phyloP scores from a whole-genome alignment of 2,113 vertebrate species.

The Xiphias gladius region DNA sequence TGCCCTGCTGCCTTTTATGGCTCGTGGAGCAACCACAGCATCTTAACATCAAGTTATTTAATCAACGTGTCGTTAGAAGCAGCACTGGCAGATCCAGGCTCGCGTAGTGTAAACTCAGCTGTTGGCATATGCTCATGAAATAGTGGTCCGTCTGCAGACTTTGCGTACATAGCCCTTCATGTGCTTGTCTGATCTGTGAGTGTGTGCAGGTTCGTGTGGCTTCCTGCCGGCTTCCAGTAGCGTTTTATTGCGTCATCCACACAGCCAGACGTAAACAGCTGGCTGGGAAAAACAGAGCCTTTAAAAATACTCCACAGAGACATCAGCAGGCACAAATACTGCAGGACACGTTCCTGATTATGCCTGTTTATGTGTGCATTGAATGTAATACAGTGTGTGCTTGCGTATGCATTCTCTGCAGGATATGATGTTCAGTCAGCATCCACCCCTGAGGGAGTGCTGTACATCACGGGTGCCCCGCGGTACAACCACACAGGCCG shows the following conservation, averaged over 20 bases:
- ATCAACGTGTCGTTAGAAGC: constrained; percentile 75
- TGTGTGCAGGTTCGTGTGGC: not conserved
- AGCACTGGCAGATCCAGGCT: constrained; percentile 39
- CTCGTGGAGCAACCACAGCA: constrained; percentile 37
- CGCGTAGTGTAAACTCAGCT: constrained; percentile 64
- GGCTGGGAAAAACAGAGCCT: not conserved
- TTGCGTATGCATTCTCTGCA: constrained; percentile 64
- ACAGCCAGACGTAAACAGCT: constrained; percentile 42
- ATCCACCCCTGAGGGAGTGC: constrained; percentile 80
- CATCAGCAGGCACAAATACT: not conserved
- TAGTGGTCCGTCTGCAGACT: constrained; percentile 24
- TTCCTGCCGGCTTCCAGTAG: constrained; percentile 36
- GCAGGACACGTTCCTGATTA: not conserved
- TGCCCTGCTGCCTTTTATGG: constrained; percentile 72
- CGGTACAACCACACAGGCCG: constrained; percentile 96
- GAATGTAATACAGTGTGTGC: not conserved
- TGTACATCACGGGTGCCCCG: constrained; percentile 94
- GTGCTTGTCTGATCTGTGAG: constrained; percentile 16
- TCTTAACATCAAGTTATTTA: constrained; percentile 73
- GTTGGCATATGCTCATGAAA: constrained; percentile 33
- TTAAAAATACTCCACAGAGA: constrained; percentile 50
- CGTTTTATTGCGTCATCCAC: constrained; percentile 58
- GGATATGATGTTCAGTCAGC: constrained; percentile 95
- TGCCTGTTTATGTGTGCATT: not conserved
- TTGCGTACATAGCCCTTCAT: constrained; percentile 5